Conservation (phyloP, 2,888 invertebrate species). For the Eumacrocentrus americanus region DNA sequence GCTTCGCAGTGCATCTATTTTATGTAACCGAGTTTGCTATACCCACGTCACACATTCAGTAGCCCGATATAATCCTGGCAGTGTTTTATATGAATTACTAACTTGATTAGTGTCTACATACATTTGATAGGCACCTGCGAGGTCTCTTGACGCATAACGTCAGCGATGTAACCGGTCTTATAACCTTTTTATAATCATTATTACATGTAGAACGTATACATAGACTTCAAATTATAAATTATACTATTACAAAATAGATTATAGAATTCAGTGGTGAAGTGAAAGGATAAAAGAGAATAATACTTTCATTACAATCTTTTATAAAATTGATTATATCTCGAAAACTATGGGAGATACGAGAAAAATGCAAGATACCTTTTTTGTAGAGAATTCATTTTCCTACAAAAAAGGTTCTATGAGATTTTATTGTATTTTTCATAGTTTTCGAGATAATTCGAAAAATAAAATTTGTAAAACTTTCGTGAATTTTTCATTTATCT, state of each 20-base stretch:
- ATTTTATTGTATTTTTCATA: too few species aligned
- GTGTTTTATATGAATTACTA: constrained; percentile 59
- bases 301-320: too few species aligned
- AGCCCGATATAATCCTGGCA: constrained; percentile 31
- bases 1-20: constrained; percentile 46
- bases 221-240: background rate
- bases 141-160: constrained; percentile 44
- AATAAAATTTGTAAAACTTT: too few species aligned
- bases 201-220: background rate
- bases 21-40: constrained; percentile 57
- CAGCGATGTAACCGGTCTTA: background rate
- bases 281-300: too few species aligned
- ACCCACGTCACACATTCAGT: constrained; percentile 31
- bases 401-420: too few species aligned
- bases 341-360: too few species aligned
- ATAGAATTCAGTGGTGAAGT: too few species aligned
- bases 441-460: too few species aligned
- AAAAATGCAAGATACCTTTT: too few species aligned
- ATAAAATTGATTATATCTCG: too few species aligned
- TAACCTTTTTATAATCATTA: background rate
- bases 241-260: background rate
- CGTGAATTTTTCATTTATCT: too few species aligned
- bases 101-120: constrained; percentile 54
- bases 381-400: too few species aligned
- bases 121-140: constrained; percentile 46